Base-by-base conservation (phyloP, 2,888 invertebrate species). In the Holacanthella duospinosa region DNA sequence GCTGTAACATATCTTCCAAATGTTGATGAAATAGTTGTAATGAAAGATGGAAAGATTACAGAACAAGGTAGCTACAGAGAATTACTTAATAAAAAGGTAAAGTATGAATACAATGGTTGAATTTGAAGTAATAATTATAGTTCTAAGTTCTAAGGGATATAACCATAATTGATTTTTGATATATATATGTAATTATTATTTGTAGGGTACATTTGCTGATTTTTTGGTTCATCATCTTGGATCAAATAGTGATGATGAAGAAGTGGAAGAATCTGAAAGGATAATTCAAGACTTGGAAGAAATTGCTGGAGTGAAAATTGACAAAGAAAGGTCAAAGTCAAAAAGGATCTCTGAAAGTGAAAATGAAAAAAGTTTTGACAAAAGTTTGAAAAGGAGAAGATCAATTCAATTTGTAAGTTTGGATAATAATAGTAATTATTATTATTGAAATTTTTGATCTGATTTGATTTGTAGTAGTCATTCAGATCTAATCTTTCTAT, bases 51-150 rank as follows among this genome's bases (percentile, higher is more conserved):
- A 0, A 66, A 68, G 25, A 77, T 84, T 29, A 77, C 78, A 1
- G 82, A 83, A 71, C 69, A 70, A 9, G 83, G 83, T 1, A 77
- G 79, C 1, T 84, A 82, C 74, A 75, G 77, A 9, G 78, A 82
- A 66, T 76, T 83, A 48, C 70, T 83, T 62, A 74, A 74, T 3
- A 78, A 77, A 62, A 77, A 69, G 65, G 82, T 82, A 43, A 36
- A 9, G 6, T 36, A 9, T 16, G 6, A 36, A 16, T 16, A 16
- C 78, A 77, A 74, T 78, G 81, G 1, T 79, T 80, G 63, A 80
- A 82, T 68, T 74, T n/a, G n/a, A n/a, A n/a, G n/a, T n/a, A n/a
- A n/a, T 16, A 43, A 43, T 43, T 43, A 43, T 43, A 16, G 43
- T 16, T 16, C 43, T 43, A 16, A 43, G 16, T 43, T 43, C 12